phyloP scores from a whole-genome alignment of 35 echinoderm and acorn worm genomes.

The Eucidaris tribuloides region DNA sequence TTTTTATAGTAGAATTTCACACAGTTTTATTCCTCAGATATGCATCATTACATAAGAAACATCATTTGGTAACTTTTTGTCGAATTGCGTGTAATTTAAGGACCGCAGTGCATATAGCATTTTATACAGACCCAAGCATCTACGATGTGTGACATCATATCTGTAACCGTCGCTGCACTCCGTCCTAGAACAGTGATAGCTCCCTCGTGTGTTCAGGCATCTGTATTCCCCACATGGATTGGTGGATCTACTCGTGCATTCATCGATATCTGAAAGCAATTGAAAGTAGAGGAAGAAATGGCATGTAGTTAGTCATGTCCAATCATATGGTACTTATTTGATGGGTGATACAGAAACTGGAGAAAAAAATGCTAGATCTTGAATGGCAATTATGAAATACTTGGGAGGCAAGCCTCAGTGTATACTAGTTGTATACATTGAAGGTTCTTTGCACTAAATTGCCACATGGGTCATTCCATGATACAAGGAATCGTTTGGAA shows the following conservation, averaged over 20 bases:
- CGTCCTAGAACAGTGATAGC: slow-evolving; percentile 45
- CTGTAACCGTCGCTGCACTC: slow-evolving; percentile 44
- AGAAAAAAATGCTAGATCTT: too few species aligned
- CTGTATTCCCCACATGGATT: slow-evolving; percentile 45
- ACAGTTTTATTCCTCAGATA: not conserved
- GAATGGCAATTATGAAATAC: too few species aligned
- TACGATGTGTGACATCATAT: slow-evolving; percentile 29
- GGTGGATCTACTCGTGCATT: slow-evolving; percentile 13
- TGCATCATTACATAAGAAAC: not conserved
- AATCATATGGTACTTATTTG: too few species aligned
- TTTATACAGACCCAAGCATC: slow-evolving; percentile 34
- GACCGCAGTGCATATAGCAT: not conserved
- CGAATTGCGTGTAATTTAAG: not conserved
- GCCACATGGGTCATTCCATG: too few species aligned
- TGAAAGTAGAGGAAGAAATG: not conserved
- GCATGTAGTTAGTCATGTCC: too few species aligned
- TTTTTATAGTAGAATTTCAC: not conserved
- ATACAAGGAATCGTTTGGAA: too few species aligned
- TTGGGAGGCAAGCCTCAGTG: too few species aligned
- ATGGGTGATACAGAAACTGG: too few species aligned
- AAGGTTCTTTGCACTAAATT: too few species aligned
- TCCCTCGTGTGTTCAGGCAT: slow-evolving; percentile 51
- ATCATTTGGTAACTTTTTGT: too few species aligned
- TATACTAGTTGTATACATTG: too few species aligned
- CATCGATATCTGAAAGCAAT: slow-evolving; percentile 48